Evolutionary conservation across 2,113 vertebrate species (phyloP).

Genomic region (Cyrtonyx montezumae): DNA sequence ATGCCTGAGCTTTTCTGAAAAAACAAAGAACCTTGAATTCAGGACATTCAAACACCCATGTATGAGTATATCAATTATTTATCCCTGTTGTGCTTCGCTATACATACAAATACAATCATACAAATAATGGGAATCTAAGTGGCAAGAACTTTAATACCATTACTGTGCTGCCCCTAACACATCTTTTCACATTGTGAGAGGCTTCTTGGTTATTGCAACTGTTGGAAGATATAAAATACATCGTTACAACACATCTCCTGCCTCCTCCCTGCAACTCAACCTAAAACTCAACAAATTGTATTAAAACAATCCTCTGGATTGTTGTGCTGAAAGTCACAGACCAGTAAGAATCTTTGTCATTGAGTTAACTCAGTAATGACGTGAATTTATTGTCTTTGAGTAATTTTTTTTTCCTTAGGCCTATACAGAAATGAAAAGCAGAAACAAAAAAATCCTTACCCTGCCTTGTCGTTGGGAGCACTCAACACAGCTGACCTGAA

Average conservation of each 20-base stretch:
- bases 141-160: not conserved
- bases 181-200: not conserved
- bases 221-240: fast-evolving
- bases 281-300: not conserved
- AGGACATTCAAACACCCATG: not conserved
- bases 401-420: not conserved
- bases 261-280: not conserved
- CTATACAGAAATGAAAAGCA: not conserved
- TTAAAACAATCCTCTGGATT: not conserved
- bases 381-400: not conserved
- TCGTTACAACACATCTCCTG: not conserved
- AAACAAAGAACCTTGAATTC: not conserved
- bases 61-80: not conserved
- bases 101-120: not conserved
- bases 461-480: slow-evolving; percentile 94
- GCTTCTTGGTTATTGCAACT: not conserved
- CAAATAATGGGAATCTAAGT: not conserved
- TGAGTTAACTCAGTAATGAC: not conserved
- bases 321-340: not conserved
- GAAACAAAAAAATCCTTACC: slow-evolving; percentile 81
- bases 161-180: not conserved
- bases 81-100: not conserved
- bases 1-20: not conserved
- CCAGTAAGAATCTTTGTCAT: not conserved
- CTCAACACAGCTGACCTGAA: slow-evolving; percentile 99